Conservation (phyloP, 2,797 vertebrate species). For the Smutsia temminckii region DNA sequence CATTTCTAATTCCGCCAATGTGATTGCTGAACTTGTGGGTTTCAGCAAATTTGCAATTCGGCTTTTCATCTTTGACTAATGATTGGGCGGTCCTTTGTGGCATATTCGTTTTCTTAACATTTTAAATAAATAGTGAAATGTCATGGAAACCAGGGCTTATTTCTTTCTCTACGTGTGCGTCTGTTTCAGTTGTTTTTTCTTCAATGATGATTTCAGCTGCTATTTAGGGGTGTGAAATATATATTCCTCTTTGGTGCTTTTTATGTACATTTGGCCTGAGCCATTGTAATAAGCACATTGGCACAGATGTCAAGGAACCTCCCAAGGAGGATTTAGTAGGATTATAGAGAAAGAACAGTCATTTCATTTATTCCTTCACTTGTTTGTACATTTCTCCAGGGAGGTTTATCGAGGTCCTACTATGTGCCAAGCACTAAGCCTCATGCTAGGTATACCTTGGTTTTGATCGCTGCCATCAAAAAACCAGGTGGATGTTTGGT, state of each 20-base stretch:
- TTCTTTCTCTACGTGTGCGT: conserved; percentile 49
- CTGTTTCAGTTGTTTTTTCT: conserved; percentile 69
- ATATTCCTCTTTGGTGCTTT: conserved; percentile 35
- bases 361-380: not conserved
- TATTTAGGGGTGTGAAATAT: conserved; percentile 49
- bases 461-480: not conserved
- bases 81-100: conserved; percentile 68
- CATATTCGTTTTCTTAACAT: conserved; percentile 75
- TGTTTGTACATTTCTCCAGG: not conserved
- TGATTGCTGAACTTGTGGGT: conserved; percentile 78
- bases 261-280: not conserved
- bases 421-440: not conserved
- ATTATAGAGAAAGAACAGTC: not conserved
- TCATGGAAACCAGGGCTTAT: conserved; percentile 75
- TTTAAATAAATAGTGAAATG: conserved; percentile 78
- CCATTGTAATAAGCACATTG: not conserved
- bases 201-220: conserved; percentile 56
- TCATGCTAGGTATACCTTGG: not conserved
- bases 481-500: not conserved
- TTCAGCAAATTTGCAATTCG: conserved; percentile 70
- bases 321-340: not conserved
- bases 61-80: conserved; percentile 79
- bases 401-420: not conserved
- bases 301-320: not conserved
- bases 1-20: conserved; percentile 62